These are phyloP conservation scores for Anagrus nilaparvatae DNA, from an alignment of 1,140 invertebrate species.

Conservation along the genomic window DNA sequence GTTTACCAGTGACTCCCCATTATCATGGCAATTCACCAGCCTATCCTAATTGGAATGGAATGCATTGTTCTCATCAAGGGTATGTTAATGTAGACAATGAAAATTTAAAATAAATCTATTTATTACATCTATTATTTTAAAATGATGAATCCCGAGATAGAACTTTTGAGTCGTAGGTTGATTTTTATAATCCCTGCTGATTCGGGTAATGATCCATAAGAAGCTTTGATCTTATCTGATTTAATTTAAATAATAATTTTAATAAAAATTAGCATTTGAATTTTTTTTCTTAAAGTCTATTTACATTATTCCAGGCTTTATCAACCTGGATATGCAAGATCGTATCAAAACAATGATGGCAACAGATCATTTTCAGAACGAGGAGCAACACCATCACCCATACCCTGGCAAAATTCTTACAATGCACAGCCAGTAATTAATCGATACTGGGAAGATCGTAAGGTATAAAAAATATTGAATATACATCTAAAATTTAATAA, in stretches of 20 bases:
- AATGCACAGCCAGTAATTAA: conserved; percentile 22
- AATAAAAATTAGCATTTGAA: conserved; percentile 5
- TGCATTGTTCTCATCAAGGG: conserved; percentile 32
- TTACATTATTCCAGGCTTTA: conserved; percentile 26
- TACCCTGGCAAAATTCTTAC: conserved; percentile 30
- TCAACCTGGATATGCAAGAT: conserved; percentile 28
- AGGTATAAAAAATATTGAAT: too few species aligned
- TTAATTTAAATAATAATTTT: conserved; percentile 8
- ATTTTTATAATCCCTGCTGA: conserved; percentile 32
- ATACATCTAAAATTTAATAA: too few species aligned
- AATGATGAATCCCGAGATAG: conserved; percentile 36
- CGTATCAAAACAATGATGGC: conserved; percentile 26
- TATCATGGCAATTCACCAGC: conserved; percentile 36
- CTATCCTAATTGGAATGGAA: conserved; percentile 32
- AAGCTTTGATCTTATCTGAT: conserved; percentile 43
- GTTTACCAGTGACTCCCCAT: conserved; percentile 35
- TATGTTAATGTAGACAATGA: conserved; percentile 18
- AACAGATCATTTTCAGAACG: conserved; percentile 32
- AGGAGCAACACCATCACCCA: conserved; percentile 28
- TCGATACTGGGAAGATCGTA: conserved; percentile 29
- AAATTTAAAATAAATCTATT: conserved; percentile 5
- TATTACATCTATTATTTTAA: not conserved
- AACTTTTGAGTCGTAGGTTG: conserved; percentile 38
- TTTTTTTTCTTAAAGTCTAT: too few species aligned
- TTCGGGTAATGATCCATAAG: conserved; percentile 30